Evolutionary conservation across 1,140 invertebrate species (phyloP).

Genomic region (Philopotamus ludificatus): DNA sequence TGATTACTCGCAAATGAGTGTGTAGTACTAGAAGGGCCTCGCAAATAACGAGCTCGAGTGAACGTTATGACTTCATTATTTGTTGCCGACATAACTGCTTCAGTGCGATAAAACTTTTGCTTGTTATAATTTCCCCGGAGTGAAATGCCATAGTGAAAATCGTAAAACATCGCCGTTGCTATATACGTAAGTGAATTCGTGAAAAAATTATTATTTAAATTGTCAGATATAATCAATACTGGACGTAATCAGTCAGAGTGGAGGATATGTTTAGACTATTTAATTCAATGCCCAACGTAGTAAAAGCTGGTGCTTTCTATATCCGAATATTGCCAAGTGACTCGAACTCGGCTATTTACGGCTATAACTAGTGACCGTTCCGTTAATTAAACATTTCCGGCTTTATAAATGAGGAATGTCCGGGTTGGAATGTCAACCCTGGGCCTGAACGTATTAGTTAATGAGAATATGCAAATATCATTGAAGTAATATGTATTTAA

Average conservation of each 20-base stretch:
- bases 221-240: too few species aligned
- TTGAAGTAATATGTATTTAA: too few species aligned
- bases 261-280: too few species aligned
- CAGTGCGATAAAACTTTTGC: conserved; percentile 27
- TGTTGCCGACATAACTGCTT: conserved; percentile 25
- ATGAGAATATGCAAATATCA: too few species aligned
- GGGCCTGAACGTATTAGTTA: too few species aligned
- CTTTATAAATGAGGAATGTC: not conserved
- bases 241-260: too few species aligned
- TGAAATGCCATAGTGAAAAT: conserved; percentile 4
- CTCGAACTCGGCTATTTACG: not conserved
- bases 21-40: not conserved
- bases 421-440: not conserved
- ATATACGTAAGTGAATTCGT: not conserved
- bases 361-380: not conserved
- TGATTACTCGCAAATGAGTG: not conserved
- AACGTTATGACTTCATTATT: conserved; percentile 21
- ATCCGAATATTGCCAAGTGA: not conserved
- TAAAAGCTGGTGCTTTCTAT: too few species aligned
- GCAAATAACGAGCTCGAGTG: not conserved
- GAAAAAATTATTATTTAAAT: too few species aligned
- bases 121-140: conserved; percentile 29
- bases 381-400: not conserved
- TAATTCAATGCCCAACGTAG: too few species aligned
- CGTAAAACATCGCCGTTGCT: not conserved